Conservation (phyloP, 1,140 invertebrate genomes). For the Cydia pomonella region DNA sequence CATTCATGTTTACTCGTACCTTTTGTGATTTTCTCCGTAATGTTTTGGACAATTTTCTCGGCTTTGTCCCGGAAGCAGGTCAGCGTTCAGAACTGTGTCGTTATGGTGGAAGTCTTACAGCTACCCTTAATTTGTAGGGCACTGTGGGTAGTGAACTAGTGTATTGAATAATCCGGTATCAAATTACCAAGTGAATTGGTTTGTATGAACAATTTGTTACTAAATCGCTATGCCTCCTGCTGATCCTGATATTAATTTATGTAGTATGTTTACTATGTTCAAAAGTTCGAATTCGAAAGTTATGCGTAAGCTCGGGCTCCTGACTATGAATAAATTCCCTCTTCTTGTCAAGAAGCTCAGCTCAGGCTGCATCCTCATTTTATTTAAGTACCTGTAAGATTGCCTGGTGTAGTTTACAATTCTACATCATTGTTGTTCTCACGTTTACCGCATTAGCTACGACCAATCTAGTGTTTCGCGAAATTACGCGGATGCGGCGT, state of each 20-base stretch:
- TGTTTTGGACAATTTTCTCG: conserved; percentile 39
- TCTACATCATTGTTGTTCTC: conserved; percentile 1
- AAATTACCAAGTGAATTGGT: not conserved
- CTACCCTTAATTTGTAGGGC: conserved; percentile 16
- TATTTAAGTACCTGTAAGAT: not conserved
- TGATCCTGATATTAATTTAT: not conserved
- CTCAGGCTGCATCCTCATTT: not conserved
- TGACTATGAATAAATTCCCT: not conserved
- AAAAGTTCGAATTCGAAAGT: too few relatives aligned
- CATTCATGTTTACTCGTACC: conserved; percentile 38
- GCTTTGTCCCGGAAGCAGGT: conserved; percentile 12
- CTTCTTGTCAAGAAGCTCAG: not conserved
- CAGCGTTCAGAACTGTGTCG: conserved; percentile 6
- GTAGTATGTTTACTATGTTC: not conserved
- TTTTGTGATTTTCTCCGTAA: conserved; percentile 38
- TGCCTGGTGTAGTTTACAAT: not conserved
- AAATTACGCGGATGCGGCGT: not conserved
- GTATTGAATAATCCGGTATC: conserved; percentile 23
- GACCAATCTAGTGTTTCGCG: not conserved
- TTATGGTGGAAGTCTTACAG: conserved; percentile 26
- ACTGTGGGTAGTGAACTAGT: not conserved
- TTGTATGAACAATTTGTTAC: conserved; percentile 6
- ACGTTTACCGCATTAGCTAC: not conserved
- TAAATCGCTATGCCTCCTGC: not conserved
- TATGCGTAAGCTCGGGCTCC: too few relatives aligned